Evolutionary conservation across 2,113 vertebrate genomes (phyloP), one percentile per base, ranked within the genome.

Genomic region (Colaptes auratus): DNA sequence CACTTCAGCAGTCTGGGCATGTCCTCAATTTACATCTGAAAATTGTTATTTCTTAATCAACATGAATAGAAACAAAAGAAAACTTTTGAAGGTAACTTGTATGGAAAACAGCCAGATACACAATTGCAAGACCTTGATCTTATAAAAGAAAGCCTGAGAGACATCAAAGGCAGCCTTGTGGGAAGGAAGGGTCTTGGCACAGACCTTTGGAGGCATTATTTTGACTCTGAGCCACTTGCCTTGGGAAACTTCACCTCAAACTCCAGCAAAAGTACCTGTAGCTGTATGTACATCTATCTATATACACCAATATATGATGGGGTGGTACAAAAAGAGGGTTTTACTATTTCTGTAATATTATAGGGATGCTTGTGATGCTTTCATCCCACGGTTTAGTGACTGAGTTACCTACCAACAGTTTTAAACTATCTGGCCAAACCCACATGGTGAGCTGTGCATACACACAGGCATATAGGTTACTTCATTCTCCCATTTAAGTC

Each of bases 21-120:
- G 12, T 60, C 64, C 12, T 81, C 50, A n/a, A 53, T 86, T 81
- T 78, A 67, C 11, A 84, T 24, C 11, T 65, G 30, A 93, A 93
- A 88, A 86, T 44, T 84, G 39, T 36, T 84, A 39, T 81, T 92
- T 72, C 23, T 81, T 64, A 59, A 46, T 64, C 28, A 36, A 89
- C 92, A 83, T 60, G 0, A 70, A 67, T 10, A 71, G 35, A 70
- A 89, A 70, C 4, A 33, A 55, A 82, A 61, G 44, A 56, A 17
- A 21, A 83, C 2, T 15, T 92, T 59, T 56, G 58, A 92, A 73
- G 10, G 30, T 5, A 88, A 73, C 16, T 56, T 48, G 1, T n/a
- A 21, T 27, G 27, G 63, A 70, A 79, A 82, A 85, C 16, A 79
- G 28, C 6, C 53, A 88, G 31, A 58, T 33, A 76, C 10, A 91